Evolutionary conservation across 2,888 invertebrate genomes (phyloP), one percentile per base, ranked within the genome.

Genomic region (Toxonevra muliebris): DNA sequence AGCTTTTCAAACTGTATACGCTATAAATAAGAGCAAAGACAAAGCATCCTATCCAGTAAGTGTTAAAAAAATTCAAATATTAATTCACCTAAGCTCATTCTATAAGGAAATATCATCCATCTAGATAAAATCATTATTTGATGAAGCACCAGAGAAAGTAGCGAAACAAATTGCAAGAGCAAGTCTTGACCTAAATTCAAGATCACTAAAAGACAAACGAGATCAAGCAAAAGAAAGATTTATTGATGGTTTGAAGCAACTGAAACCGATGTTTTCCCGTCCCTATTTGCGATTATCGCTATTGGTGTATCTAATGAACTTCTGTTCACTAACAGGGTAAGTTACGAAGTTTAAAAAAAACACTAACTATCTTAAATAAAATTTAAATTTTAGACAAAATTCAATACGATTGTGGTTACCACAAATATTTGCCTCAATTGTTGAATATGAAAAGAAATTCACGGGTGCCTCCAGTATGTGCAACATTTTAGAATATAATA

Each of bases 371-470:
- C 30, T 30, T 2, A 30, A 2, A 2, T 30, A 30, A 30, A 30
- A 30, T 52, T 19, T 40, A 12, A 45, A 5, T 45, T 41, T 4
- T 61, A 92, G 93, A 15, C 86, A 91, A 62, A 95, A 94, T 79
- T 93, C 94, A 0, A 85, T 95, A 59, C 90, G 94, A 30, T 87
- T 95, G 52, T 95, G 95, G 95, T 88, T 94, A 75, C 95, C 95
- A 0, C 93, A 94, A 79, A 87, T 95, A 42, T 94, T 94, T 71
- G 89, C 91, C 61, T 90, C 91, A 81, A 89, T 92, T 50, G 85
- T 85, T 52, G 83, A 83, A 13, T 86, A 86, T 70, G 82, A 86
- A 54, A 80, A 81, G 57, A 79, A 65, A 43, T 69, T 73, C 2
- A 17, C 64, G 1, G 54, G 43, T 3, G 68, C 70, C 10, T 67